These are phyloP conservation scores for Hedya salicella DNA, from an alignment of 2,888 invertebrate species.

Conservation along the genomic window DNA sequence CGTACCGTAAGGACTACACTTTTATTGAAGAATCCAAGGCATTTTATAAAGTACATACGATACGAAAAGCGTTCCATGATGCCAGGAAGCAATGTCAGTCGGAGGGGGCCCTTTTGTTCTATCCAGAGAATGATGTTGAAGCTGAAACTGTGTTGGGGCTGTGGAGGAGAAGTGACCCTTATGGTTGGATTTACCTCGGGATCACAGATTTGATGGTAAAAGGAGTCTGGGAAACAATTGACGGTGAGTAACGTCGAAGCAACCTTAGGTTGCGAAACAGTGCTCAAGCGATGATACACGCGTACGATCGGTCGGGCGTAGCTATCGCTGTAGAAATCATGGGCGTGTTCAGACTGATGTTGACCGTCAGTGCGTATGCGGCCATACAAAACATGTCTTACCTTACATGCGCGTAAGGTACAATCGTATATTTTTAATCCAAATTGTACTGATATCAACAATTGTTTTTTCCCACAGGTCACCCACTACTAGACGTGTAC, in stretches of 20 bases:
- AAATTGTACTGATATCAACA: neutral
- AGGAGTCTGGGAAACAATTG: constrained; percentile 62
- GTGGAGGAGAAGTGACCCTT: constrained; percentile 46
- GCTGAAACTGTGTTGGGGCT: constrained; percentile 32
- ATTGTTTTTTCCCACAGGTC: constrained; percentile 51
- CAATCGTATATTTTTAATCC: neutral
- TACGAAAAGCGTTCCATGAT: constrained; percentile 44
- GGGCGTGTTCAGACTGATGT: no score
- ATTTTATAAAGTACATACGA: constrained; percentile 48
- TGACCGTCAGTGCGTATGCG: no score
- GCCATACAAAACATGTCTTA: no score
- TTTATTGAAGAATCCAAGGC: constrained; percentile 52
- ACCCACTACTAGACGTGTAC: constrained; percentile 60
- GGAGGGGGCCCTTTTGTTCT: constrained; percentile 48
- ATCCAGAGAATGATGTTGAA: constrained; percentile 46
- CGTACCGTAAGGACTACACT: no score
- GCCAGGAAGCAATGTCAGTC: constrained; percentile 44
- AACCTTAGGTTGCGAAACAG: neutral
- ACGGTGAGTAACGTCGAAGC: neutral
- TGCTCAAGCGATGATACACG: no score
- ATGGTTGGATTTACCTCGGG: constrained; percentile 58
- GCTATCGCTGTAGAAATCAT: no score
- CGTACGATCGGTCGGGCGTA: no score
- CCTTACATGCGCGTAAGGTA: neutral
- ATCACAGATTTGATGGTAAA: constrained; percentile 59